phyloP scores from a whole-genome alignment of 1,140 invertebrate species.

The Kradibia gibbosae region DNA sequence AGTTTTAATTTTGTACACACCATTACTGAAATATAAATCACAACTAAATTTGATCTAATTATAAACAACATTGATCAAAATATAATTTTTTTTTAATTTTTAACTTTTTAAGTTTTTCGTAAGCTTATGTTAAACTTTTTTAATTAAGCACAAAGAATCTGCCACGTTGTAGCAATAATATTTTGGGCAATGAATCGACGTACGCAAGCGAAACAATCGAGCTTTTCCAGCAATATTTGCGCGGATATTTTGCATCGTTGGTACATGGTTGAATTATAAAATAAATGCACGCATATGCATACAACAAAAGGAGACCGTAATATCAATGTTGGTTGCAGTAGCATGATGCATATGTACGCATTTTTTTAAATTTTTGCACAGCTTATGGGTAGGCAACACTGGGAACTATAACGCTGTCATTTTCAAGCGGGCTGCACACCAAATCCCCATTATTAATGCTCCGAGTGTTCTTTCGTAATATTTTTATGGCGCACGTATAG shows the following conservation, averaged over 20 bases:
- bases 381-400: not conserved
- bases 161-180: too few relatives aligned
- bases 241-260: not conserved
- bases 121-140: too few relatives aligned
- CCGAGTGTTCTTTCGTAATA: not conserved
- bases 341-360: not conserved
- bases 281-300: not conserved
- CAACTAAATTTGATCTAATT: too few relatives aligned
- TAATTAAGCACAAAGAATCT: too few relatives aligned
- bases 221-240: conserved; percentile 26
- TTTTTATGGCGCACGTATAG: not conserved
- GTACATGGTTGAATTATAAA: not conserved
- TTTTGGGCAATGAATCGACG: not conserved
- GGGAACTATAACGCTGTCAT: not conserved
- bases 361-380: conserved; percentile 23
- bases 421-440: not conserved
- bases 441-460: conserved; percentile 28
- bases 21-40: too few relatives aligned
- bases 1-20: too few relatives aligned
- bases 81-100: too few relatives aligned
- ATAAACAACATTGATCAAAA: too few relatives aligned
- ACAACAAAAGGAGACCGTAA: not conserved
- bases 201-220: not conserved
- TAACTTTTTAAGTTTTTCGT: too few relatives aligned
- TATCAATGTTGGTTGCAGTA: conserved; percentile 17